Conservation (phyloP, 1,140 invertebrate species). For the Steinernema khuongi region DNA sequence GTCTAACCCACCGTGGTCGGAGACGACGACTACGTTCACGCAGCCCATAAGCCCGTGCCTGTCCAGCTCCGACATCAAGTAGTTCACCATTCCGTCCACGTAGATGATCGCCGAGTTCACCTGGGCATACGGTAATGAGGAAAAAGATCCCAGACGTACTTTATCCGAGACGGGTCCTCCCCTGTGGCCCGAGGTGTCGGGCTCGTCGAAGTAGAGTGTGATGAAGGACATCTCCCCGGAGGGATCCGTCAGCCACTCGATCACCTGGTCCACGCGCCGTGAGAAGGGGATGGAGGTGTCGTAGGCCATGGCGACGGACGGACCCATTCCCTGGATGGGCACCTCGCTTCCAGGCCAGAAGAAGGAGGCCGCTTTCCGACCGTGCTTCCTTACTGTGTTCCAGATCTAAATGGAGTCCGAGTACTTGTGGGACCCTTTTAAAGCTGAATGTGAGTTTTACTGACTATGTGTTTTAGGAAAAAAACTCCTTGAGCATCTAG, state of each 20-base stretch:
- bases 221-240: not conserved
- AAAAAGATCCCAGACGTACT: not conserved
- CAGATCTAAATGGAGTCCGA: constrained; percentile 11
- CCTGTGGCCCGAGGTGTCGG: not conserved
- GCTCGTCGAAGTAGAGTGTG: not conserved
- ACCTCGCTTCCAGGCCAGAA: constrained; percentile 20
- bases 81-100: not conserved
- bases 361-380: not conserved
- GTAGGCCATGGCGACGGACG: not conserved
- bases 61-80: constrained; percentile 29
- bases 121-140: not conserved
- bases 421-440: no score
- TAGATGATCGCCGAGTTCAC: constrained; percentile 1
- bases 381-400: constrained; percentile 11
- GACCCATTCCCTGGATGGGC: constrained; percentile 1
- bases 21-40: constrained; percentile 51
- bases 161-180: not conserved
- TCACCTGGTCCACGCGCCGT: not conserved
- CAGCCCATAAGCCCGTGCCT: constrained; percentile 45
- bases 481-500: no score
- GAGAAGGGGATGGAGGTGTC: not conserved
- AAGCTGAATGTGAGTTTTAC: no score
- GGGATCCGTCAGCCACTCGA: not conserved
- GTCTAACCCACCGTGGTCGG: constrained; percentile 47
- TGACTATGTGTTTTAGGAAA: no score